Evolutionary conservation across 2,113 vertebrate genomes (phyloP), one percentile per base, ranked within the genome.

Genomic region (Cepphus grylle): DNA sequence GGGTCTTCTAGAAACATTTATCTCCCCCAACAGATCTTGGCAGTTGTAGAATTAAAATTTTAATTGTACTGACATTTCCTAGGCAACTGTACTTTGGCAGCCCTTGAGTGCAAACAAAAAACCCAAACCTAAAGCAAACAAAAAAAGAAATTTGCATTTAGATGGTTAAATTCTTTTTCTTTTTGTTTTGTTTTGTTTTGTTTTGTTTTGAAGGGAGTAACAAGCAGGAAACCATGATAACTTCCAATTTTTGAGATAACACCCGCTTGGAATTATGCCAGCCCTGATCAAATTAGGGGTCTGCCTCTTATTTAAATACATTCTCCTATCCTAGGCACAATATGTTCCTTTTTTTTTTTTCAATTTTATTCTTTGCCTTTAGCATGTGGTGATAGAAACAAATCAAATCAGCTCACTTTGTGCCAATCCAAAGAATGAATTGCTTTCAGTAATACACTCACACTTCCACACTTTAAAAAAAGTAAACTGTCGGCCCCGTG

Each of bases 351-450:
- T 80, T 91, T 80, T 80, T 91, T 80, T 74, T 91, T 38, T 29
- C 58, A 56, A 12, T 74, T 92, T 90, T 89, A 40, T 91, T 74
- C 30, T 72, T 94, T 88, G 81, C 72, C 79, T 70, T 16, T 88
- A 86, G 45, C 81, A 56, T 91, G 76, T 65, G 61, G 53, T 65
- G 88, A 81, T 34, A 94, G 89, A 96, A 96, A 93, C 49, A 96
- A 93, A 95, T 94, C 88, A 83, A 87, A 94, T 76, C 81, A 81
- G n/a, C 52, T 93, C 26, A 29, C 43, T 94, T 94, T 86, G 65
- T 96, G 93, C 16, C 50, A 93, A 81, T 71, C 38, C 45, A 77
- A 81, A 70, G n/a, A 84, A 94, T 77, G 3, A 93, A 84, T 80
- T 95, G 22, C 25, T 92, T 96, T 95, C 71, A 67, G 21, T 86